These are phyloP conservation scores for Pionites leucogaster DNA, from an alignment of 2,113 vertebrate genomes.

Conservation along the genomic window DNA sequence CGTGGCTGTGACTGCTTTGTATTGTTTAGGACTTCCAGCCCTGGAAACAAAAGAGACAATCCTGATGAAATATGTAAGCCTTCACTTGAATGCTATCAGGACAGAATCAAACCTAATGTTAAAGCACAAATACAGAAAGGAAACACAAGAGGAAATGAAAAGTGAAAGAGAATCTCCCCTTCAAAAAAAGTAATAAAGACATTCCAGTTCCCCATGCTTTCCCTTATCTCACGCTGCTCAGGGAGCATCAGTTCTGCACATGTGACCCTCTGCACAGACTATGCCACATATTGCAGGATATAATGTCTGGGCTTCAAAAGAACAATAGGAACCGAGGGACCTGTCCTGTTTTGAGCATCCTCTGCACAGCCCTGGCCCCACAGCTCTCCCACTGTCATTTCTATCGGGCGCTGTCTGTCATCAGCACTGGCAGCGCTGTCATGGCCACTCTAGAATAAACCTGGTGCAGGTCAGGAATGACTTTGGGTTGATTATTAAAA, in stretches of 20 bases:
- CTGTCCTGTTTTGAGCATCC: neutral
- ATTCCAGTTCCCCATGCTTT: neutral
- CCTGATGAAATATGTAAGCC: constrained; percentile 6
- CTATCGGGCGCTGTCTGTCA: neutral
- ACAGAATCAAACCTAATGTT: constrained; percentile 20
- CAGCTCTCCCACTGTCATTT: neutral
- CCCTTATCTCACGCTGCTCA: constrained; percentile 13
- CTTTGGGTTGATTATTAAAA: neutral
- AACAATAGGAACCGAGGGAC: neutral
- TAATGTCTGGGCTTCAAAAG: constrained; percentile 20
- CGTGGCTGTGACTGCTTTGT: neutral
- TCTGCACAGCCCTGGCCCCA: neutral
- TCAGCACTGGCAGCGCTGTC: accelerated
- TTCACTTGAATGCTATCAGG: constrained; percentile 29
- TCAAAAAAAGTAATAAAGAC: constrained; percentile 16
- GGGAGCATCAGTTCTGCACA: neutral
- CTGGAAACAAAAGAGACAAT: constrained; percentile 19
- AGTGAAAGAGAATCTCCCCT: neutral
- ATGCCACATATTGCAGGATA: neutral
- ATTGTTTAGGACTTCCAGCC: constrained; percentile 19
- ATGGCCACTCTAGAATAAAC: neutral
- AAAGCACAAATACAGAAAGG: constrained; percentile 37
- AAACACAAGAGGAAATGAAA: constrained; percentile 45
- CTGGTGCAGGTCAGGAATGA: neutral
- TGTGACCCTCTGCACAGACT: neutral